A percentile compares a stretch with the other conserved stretches of the same genome.
Conservation (phyloP, 92 coral and sea anemone species). For the Isaurus tuberculatus region DNA sequence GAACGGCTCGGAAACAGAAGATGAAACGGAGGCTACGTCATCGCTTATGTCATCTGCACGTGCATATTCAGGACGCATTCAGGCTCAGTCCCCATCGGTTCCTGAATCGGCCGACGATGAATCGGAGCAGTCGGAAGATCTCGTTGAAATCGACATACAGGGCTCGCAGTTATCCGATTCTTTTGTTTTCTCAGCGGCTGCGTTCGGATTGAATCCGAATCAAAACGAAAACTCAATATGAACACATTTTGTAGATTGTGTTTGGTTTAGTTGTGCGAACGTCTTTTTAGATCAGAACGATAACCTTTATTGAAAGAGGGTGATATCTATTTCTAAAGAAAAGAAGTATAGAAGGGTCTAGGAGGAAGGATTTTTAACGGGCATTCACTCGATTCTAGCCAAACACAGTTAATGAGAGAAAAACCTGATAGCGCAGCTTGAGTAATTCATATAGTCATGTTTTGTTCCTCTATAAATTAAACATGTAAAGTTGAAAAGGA, state of each 20-base stretch:
- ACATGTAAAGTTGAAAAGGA: too few species aligned
- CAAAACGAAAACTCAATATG: conserved; percentile 9
- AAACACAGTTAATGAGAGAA: too few species aligned
- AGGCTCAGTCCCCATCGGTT: conserved; percentile 71
- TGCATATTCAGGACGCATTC: conserved; percentile 76
- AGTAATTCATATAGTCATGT: too few species aligned
- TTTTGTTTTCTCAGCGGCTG: conserved; percentile 46
- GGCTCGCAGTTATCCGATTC: conserved; percentile 65
- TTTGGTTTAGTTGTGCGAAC: background rate
- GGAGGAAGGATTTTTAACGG: too few species aligned
- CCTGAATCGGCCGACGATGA: conserved; percentile 60
- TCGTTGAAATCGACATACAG: conserved; percentile 52
- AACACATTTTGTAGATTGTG: background rate
- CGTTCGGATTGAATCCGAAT: conserved; percentile 25
- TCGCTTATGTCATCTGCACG: conserved; percentile 92
- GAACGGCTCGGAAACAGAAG: conserved; percentile 82
- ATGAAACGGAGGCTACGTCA: conserved; percentile 71
- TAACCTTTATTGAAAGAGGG: too few species aligned
- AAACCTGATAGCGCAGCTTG: too few species aligned
- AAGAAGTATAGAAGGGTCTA: too few species aligned
- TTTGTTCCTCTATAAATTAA: too few species aligned
- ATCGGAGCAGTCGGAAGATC: conserved; percentile 47
- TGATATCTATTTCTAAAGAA: too few species aligned
- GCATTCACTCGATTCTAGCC: too few species aligned
- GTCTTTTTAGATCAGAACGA: background rate